A percentile compares a stretch with the other conserved stretches of the same genome.
Evolutionary conservation across 2,888 invertebrate genomes (phyloP).

Genomic region (Erebia epiphron): DNA sequence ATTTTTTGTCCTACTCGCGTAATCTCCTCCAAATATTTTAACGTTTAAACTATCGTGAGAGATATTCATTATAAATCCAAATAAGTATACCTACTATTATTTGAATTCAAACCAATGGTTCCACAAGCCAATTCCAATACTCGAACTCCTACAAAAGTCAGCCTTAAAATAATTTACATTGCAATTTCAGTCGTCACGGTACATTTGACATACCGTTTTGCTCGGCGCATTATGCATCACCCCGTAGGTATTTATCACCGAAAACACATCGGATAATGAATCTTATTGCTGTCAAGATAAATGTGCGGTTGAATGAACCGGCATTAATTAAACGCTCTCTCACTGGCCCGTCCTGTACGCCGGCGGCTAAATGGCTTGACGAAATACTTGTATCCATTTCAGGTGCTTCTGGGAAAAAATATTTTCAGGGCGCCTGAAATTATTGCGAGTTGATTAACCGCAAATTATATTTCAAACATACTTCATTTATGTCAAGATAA

Average conservation of each 20-base stretch:
- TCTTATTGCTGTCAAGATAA: constrained; percentile 46
- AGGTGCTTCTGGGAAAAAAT: constrained; percentile 58
- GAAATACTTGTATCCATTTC: constrained; percentile 56
- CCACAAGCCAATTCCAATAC: neutral
- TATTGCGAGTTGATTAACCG: constrained; percentile 1
- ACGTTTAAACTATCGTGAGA: no score
- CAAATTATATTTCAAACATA: no score
- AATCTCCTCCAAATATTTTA: no score
- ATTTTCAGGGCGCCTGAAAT: constrained; percentile 46
- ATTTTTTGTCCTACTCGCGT: no score
- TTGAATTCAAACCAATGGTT: neutral
- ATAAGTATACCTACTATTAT: no score
- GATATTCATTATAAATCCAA: no score
- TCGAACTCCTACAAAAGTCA: neutral
- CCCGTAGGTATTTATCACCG: constrained; percentile 36
- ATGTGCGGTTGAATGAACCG: constrained; percentile 46
- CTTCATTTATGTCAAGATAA: no score
- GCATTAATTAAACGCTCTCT: constrained; percentile 76
- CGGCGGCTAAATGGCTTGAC: constrained; percentile 70
- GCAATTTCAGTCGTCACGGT: constrained; percentile 60
- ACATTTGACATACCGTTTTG: constrained; percentile 65
- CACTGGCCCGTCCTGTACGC: constrained; percentile 64
- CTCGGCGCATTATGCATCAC: constrained; percentile 56
- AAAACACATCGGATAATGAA: constrained; percentile 42
- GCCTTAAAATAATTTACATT: constrained; percentile 63